A percentile compares a stretch with the other conserved stretches of the same genome.
These are phyloP conservation scores for Cancer borealis DNA, from an alignment of 2,888 invertebrate genomes.

Conservation along the genomic window DNA sequence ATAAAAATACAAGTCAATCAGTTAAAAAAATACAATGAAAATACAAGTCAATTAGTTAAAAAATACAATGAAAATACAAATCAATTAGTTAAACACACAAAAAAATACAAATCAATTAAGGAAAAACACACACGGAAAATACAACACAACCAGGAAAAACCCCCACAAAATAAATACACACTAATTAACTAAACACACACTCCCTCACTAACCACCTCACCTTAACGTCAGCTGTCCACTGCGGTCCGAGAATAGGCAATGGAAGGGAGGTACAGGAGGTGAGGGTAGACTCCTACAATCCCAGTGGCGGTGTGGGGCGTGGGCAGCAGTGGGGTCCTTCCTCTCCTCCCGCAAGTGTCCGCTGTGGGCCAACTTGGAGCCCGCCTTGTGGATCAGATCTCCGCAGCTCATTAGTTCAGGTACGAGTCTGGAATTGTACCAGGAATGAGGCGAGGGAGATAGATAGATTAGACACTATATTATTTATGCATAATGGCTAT, in stretches of 20 bases:
- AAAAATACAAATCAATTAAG: too few relatives aligned
- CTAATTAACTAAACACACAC: too few relatives aligned
- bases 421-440: slow-evolving; percentile 62
- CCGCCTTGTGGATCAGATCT: slow-evolving; percentile 67
- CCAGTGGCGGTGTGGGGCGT: slow-evolving; percentile 43
- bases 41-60: too few relatives aligned
- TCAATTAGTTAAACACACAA: too few relatives aligned
- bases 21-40: too few relatives aligned
- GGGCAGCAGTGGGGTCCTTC: neutral
- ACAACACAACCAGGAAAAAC: too few relatives aligned
- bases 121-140: too few relatives aligned
- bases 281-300: slow-evolving; percentile 62
- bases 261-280: slow-evolving; percentile 60
- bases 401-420: slow-evolving; percentile 69
- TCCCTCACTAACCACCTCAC: neutral
- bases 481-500: too few relatives aligned
- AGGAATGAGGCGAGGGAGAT: neutral
- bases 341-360: slow-evolving; percentile 55
- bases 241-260: slow-evolving; percentile 58
- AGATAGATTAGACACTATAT: neutral
- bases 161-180: too few relatives aligned
- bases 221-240: slow-evolving; percentile 31
- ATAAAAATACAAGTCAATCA: too few relatives aligned
- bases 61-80: too few relatives aligned
- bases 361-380: slow-evolving; percentile 58